A percentile compares a stretch with the other conserved stretches of the same genome.
Conservation (phyloP, 2,797 vertebrate genomes). For the Aythya fuligula region DNA sequence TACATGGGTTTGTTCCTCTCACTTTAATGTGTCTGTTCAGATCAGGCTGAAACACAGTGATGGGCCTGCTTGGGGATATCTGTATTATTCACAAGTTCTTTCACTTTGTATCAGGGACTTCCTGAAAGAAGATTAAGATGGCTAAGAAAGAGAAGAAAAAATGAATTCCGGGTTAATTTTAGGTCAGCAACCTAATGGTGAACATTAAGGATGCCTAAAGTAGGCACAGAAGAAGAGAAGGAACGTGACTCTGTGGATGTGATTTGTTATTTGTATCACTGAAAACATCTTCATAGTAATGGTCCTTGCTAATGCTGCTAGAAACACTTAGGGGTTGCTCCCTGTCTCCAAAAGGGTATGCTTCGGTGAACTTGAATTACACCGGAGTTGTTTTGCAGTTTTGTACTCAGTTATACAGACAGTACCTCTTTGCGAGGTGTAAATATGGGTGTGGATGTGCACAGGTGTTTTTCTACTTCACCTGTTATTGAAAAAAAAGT, state of each 20-base stretch:
- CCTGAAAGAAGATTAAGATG: not conserved
- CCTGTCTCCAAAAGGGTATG: not conserved
- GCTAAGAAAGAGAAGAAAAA: not conserved
- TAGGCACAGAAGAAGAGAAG: not conserved
- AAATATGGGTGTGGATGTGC: not conserved
- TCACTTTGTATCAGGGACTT: not conserved
- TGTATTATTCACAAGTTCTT: not conserved
- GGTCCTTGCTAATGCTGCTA: not conserved
- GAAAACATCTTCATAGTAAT: not conserved
- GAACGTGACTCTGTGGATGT: not conserved
- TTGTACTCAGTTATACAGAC: not conserved
- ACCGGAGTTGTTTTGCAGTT: not conserved
- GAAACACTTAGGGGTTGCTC: not conserved
- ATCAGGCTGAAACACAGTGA: not conserved
- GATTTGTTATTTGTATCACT: not conserved
- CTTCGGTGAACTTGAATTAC: not conserved
- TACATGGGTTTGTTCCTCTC: not conserved
- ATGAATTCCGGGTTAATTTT: not conserved
- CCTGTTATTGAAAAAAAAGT: not conserved
- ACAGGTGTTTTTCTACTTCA: not conserved
- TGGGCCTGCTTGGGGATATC: not conserved
- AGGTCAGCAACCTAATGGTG: not conserved
- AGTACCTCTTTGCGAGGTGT: not conserved
- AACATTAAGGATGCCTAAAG: not conserved
- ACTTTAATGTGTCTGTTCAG: not conserved